A percentile compares a stretch with the other conserved stretches of the same genome.
Conservation (phyloP, 2,113 vertebrate species). For the Lampris incognitus region DNA sequence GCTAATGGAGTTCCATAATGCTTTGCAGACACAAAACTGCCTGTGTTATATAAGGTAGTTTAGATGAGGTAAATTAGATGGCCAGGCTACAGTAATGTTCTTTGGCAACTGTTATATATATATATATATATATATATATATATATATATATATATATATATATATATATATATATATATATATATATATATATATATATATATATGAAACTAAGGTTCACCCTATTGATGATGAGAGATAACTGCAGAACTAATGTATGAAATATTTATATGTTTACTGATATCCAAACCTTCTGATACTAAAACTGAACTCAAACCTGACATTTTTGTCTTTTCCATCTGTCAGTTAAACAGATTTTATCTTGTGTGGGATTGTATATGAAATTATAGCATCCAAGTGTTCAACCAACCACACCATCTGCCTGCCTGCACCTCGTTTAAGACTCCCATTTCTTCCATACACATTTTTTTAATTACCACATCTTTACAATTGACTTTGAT, state of each 20-base stretch:
- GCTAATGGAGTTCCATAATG: slow-evolving; percentile 63
- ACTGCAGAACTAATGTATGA: too few species aligned
- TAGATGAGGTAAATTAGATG: slow-evolving; percentile 55
- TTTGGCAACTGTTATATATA: too few species aligned
- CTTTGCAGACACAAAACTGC: slow-evolving; percentile 11
- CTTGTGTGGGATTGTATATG: not conserved
- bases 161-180: too few species aligned
- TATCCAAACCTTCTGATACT: too few species aligned
- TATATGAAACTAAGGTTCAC: too few species aligned
- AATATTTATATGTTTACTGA: too few species aligned
- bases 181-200: too few species aligned
- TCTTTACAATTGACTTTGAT: slow-evolving; percentile 49
- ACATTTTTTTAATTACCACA: slow-evolving; percentile 9
- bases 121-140: too few species aligned
- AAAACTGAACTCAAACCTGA: too few species aligned
- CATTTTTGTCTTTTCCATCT: too few species aligned
- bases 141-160: too few species aligned
- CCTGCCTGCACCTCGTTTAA: not conserved
- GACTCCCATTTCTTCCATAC: not conserved
- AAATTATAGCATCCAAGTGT: not conserved
- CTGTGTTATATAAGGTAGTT: slow-evolving; percentile 31
- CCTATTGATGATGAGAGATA: not conserved
- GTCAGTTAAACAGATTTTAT: too few species aligned
- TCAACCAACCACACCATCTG: not conserved
- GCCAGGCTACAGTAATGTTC: not conserved